Conservation (phyloP, 2,888 invertebrate genomes). For the Rutpela maculata region DNA sequence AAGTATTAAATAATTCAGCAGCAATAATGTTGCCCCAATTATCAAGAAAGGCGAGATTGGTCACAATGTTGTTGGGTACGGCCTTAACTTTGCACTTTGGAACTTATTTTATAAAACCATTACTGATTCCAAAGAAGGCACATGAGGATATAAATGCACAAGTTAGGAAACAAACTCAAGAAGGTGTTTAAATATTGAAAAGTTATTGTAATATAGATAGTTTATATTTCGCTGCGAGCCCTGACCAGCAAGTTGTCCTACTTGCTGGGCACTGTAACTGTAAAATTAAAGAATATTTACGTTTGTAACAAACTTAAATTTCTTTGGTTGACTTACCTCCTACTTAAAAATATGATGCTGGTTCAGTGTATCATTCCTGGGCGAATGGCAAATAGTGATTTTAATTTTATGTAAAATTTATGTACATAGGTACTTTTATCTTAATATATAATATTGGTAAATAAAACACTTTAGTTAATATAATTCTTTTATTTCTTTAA, state of each 20-base stretch:
- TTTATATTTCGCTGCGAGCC: too few species aligned
- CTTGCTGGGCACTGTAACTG: too few species aligned
- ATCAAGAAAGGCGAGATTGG: constrained; percentile 49
- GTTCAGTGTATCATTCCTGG: neutral
- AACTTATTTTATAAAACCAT: constrained; percentile 57
- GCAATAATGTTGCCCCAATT: constrained; percentile 42
- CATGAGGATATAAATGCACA: constrained; percentile 47
- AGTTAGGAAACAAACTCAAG: constrained; percentile 45
- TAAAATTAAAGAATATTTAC: too few species aligned
- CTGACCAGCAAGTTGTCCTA: too few species aligned
- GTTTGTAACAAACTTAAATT: too few species aligned
- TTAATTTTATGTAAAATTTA: too few species aligned
- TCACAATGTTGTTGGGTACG: constrained; percentile 50
- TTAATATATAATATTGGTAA: neutral
- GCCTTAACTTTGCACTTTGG: constrained; percentile 58
- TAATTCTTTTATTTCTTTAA: constrained; percentile 20
- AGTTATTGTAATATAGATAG: too few species aligned
- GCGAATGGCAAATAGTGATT: too few species aligned
- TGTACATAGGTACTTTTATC: too few species aligned
- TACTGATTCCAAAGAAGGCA: constrained; percentile 49
- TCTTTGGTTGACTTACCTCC: neutral
- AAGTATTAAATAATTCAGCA: neutral
- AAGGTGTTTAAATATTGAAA: constrained; percentile 24
- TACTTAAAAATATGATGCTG: neutral
- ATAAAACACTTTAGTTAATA: constrained; percentile 18